Base-by-base conservation (phyloP, 2,888 invertebrate species). In the Lissocephala sabroskyi region DNA sequence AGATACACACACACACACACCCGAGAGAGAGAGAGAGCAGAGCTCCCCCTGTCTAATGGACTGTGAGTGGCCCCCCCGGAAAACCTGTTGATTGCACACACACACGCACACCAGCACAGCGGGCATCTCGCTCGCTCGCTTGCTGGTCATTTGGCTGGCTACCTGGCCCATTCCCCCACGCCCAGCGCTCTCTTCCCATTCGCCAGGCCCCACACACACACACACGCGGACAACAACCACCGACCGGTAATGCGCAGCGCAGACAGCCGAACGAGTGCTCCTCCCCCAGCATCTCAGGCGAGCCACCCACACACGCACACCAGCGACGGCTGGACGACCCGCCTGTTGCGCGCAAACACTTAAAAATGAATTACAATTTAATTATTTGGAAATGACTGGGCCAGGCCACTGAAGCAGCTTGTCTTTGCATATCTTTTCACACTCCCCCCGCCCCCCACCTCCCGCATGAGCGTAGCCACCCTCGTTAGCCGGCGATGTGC, bases 361-460 rank as follows among this genome's bases (percentile, higher is more conserved):
- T 62, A 53, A 68, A 68, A 66, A 62, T 65, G 65, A 79, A 79
- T 79, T 80, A 79, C 79, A 68, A 75, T 80, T 79, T 79, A 79
- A 79, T 79, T 80, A 79, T 61, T 62, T 23, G 4, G 23, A 23
- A 23, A 23, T 23, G 23, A n/a, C n/a, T n/a, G n/a, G n/a, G n/a
- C n/a, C n/a, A n/a, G n/a, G 23, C 7, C 3, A 7, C 23, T 23
- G 23, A 23, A 23, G 23, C 13, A 16, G 16, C 17, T 13, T 35
- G 16, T 60, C 57, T 68, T 74, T 32, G 52, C 54, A 57, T 51
- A 52, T 56, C 56, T 61, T 56, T 66, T 70, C 59, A 70, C 62
- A 66, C 71, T 52, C 56, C 51, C 23, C 17, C 11, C 29, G 9
- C 41, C 26, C 28, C 26, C 41, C n/a, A n/a, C n/a, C n/a, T n/a